Conservation (phyloP, 1,140 invertebrate genomes). For the Drosophila arizonae region DNA sequence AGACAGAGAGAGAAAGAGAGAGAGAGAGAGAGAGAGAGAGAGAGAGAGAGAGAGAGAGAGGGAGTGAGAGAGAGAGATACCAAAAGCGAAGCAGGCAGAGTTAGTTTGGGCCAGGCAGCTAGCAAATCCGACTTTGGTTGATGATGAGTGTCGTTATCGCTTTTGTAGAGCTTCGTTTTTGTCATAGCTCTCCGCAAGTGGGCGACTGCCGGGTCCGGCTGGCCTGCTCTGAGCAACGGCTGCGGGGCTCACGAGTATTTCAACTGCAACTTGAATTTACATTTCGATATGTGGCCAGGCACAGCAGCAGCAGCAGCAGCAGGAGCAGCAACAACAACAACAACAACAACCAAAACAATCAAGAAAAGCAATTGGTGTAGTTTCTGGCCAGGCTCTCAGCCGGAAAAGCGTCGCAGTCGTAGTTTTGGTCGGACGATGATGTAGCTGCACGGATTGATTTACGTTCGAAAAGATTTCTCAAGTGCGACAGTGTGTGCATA, state of each 20-base stretch:
- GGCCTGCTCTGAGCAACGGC: not conserved
- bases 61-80: not conserved
- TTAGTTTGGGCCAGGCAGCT: slow-evolving; percentile 37
- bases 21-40: not conserved
- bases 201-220: not conserved
- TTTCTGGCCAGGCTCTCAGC: slow-evolving; percentile 33
- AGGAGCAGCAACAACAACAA: slow-evolving; percentile 20
- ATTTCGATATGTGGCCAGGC: slow-evolving; percentile 72
- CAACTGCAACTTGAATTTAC: slow-evolving; percentile 75
- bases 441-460: slow-evolving; percentile 82
- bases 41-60: not conserved
- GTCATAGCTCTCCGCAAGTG: slow-evolving; percentile 37
- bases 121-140: slow-evolving; percentile 78
- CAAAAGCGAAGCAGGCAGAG: not conserved
- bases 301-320: slow-evolving; percentile 26
- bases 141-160: slow-evolving; percentile 80
- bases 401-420: slow-evolving; percentile 48
- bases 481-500: slow-evolving; percentile 56
- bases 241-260: slow-evolving; percentile 36
- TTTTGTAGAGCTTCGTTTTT: slow-evolving; percentile 74
- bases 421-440: slow-evolving; percentile 64
- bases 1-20: not conserved
- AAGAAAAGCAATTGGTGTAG: slow-evolving; percentile 76
- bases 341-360: slow-evolving; percentile 59
- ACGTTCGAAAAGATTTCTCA: slow-evolving; percentile 82